Evolutionary conservation across 2,888 invertebrate species (phyloP).

Genomic region (Meghimatium bilineatum): DNA sequence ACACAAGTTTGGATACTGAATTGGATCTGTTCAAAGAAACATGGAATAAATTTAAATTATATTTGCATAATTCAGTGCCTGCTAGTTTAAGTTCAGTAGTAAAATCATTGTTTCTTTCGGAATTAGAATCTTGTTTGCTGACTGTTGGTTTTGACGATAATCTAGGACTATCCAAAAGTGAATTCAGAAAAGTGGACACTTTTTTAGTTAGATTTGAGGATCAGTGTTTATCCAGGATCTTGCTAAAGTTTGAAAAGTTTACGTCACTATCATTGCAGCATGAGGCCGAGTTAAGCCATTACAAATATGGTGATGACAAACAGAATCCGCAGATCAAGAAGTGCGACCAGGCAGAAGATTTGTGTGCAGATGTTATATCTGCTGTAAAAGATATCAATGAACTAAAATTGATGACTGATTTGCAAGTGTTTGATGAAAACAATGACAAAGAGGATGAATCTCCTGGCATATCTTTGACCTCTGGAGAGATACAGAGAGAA

Average conservation of each 20-base stretch:
- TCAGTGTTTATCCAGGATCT: slow-evolving; percentile 3
- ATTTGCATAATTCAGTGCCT: neutral
- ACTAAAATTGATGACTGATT: neutral
- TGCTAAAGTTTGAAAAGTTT: slow-evolving; percentile 26
- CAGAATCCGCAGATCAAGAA: neutral
- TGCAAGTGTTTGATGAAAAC: neutral
- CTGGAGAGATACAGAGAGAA: neutral
- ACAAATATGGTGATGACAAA: neutral
- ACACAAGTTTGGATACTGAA: neutral
- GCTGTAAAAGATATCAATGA: neutral
- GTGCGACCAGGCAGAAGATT: neutral
- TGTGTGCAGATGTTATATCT: neutral
- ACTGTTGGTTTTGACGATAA: neutral
- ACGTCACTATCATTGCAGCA: neutral
- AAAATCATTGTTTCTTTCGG: slow-evolving; percentile 7
- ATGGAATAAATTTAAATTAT: slow-evolving; percentile 20
- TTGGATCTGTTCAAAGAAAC: neutral
- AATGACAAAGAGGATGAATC: neutral
- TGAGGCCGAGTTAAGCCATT: neutral
- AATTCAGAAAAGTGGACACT: slow-evolving; percentile 2
- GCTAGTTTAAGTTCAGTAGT: neutral
- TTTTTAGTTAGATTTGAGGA: slow-evolving; percentile 27
- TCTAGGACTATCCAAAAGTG: neutral
- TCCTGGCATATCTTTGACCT: neutral
- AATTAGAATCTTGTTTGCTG: neutral